Evolutionary conservation across 2,797 vertebrate species (phyloP).

Genomic region (Rhabdomys pumilio): DNA sequence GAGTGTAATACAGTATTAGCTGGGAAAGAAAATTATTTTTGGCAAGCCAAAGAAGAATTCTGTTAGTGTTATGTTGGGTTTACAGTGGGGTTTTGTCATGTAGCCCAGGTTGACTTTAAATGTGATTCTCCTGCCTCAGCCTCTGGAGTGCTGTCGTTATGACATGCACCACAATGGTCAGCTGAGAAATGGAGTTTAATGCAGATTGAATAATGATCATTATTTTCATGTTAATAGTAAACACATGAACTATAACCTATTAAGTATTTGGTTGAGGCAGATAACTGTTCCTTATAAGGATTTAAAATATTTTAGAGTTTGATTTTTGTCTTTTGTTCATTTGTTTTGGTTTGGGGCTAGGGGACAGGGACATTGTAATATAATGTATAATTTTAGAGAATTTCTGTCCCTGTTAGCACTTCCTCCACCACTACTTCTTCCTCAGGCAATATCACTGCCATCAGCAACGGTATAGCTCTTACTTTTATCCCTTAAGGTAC

Average conservation of each 20-base stretch:
- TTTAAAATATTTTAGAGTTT: slow-evolving; percentile 30
- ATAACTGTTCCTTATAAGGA: slow-evolving; percentile 49
- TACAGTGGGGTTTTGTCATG: background rate
- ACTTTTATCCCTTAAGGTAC: background rate
- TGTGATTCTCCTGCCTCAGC: background rate
- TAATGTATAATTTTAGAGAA: slow-evolving; percentile 32
- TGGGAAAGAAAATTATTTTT: slow-evolving; percentile 52
- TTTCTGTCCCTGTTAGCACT: background rate
- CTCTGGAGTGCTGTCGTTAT: background rate
- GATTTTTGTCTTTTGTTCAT: slow-evolving; percentile 34
- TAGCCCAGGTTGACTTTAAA: background rate
- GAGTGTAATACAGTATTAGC: background rate
- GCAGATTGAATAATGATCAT: slow-evolving; percentile 46
- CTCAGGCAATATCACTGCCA: slow-evolving; percentile 11
- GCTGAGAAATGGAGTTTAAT: slow-evolving; percentile 39
- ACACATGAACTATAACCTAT: slow-evolving; percentile 8
- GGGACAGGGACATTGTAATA: background rate
- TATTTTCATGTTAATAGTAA: slow-evolving; percentile 27
- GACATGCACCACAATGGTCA: background rate
- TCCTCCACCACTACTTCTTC: slow-evolving; percentile 8
- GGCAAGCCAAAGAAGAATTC: slow-evolving; percentile 27
- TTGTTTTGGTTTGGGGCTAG: slow-evolving; percentile 8
- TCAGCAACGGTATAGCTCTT: background rate
- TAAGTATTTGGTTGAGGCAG: slow-evolving; percentile 49
- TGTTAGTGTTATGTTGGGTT: background rate